Evolutionary conservation across 2,113 vertebrate genomes (phyloP), one percentile per base, ranked within the genome.

Genomic region (Cavia aperea): DNA sequence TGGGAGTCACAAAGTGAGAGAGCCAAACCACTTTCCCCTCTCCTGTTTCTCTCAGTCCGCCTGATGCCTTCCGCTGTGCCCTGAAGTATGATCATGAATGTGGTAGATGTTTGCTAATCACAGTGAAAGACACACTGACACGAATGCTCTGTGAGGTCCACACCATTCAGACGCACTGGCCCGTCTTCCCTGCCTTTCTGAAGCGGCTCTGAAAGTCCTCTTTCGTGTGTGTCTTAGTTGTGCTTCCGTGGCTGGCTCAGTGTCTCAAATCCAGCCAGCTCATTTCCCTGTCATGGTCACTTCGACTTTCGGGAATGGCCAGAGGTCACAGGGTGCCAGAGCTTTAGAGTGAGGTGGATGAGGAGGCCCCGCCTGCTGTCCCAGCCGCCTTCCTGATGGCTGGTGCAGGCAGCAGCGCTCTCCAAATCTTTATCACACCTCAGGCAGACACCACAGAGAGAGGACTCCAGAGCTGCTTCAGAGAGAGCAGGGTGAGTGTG

Each of bases 311-410:
- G 49, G 23, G 23, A 73, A 11, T 24, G 2, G 8, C 39, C 24
- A 24, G 39, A 26, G 39, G 36, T 10, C 6, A 29, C 26, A 72
- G 1, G 21, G 39, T 2, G 19, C 39, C 23, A 24, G 39, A 26
- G 14, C 24, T 24, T 7, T 43, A 29, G 43, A 14, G 29, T 15
- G 3, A 1, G 12, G 73, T 16, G 73, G 72, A 1, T 26, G 43
- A 1, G 2, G 12, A 29, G 12, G 7, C 39, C 12, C 39, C 12
- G 2, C 26, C 43, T 7, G 12, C 3, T 26, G 13, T 15, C 15
- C 26, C 11, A 49, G 73, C 21, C n/a, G 43, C 73, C 72, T 75
- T 75, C 43, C 39, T 29, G 4, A 1, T 43, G 72, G 70, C 2
- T 7, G 72, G n/a, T 13, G 6, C 39, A 12, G 1, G 72, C 39